Conservation (phyloP, 2,113 vertebrate genomes). For the Probosciger aterrimus region DNA sequence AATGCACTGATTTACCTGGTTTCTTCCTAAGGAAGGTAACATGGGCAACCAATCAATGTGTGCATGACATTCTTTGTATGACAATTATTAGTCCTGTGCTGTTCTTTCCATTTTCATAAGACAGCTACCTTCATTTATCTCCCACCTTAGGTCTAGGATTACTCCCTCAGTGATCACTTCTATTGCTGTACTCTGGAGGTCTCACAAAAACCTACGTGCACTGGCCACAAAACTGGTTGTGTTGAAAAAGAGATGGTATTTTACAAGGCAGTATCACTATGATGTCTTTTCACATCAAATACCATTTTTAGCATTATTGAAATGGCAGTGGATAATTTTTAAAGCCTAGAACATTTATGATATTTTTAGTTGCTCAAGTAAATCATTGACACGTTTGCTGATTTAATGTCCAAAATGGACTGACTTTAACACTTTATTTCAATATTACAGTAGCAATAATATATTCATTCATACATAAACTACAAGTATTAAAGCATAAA, state of each 20-base stretch:
- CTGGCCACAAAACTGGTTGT: not conserved
- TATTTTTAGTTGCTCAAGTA: not conserved
- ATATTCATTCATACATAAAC: not conserved
- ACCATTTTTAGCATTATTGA: not conserved
- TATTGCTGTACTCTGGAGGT: not conserved
- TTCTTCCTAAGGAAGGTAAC: not conserved
- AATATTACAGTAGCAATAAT: not conserved
- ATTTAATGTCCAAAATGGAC: not conserved
- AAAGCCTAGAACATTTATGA: not conserved
- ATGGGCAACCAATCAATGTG: not conserved
- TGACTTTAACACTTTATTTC: not conserved
- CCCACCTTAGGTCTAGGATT: not conserved
- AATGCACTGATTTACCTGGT: not conserved
- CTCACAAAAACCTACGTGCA: not conserved
- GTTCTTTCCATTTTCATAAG: not conserved
- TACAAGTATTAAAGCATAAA: not conserved
- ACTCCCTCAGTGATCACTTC: not conserved
- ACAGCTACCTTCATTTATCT: not conserved
- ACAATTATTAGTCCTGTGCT: not conserved
- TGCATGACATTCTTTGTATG: not conserved
- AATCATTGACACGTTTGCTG: not conserved
- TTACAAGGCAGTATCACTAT: not conserved
- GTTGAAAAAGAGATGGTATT: rapidly evolving
- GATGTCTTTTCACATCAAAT: not conserved
- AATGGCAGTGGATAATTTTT: not conserved